Conservation (phyloP, 2,797 vertebrate genomes). For the Numenius phaeopus region DNA sequence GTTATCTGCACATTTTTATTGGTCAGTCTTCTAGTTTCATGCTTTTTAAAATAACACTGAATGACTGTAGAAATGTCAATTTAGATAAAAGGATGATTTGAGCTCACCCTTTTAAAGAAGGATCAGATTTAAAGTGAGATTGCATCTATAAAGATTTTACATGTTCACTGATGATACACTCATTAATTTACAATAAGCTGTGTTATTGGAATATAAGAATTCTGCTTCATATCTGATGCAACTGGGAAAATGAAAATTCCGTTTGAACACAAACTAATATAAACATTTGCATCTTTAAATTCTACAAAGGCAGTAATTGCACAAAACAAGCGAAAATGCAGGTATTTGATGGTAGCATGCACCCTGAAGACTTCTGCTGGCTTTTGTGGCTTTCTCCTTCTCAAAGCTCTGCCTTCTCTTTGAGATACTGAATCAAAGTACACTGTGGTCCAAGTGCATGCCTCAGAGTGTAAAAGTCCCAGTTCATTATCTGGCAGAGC, state of each 20-base stretch:
- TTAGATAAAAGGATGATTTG: background rate
- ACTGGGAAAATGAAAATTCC: background rate
- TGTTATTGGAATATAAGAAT: background rate
- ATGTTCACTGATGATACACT: background rate
- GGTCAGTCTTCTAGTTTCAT: background rate
- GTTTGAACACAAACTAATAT: background rate
- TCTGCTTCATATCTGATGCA: background rate
- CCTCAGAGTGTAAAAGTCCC: background rate
- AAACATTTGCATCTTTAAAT: background rate
- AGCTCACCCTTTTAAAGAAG: background rate
- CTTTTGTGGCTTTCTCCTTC: background rate
- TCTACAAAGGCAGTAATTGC: background rate
- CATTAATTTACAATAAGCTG: background rate
- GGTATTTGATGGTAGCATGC: background rate
- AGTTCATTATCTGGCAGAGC: background rate
- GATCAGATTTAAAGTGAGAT: background rate
- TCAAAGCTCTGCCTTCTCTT: background rate
- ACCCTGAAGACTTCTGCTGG: background rate
- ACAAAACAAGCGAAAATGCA: background rate
- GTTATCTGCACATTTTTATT: background rate
- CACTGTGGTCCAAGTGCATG: background rate
- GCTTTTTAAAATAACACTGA: background rate
- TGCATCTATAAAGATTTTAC: background rate
- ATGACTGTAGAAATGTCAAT: background rate
- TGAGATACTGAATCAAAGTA: background rate